Evolutionary conservation across 1,140 invertebrate genomes (phyloP).

Genomic region (Magallana gigas): DNA sequence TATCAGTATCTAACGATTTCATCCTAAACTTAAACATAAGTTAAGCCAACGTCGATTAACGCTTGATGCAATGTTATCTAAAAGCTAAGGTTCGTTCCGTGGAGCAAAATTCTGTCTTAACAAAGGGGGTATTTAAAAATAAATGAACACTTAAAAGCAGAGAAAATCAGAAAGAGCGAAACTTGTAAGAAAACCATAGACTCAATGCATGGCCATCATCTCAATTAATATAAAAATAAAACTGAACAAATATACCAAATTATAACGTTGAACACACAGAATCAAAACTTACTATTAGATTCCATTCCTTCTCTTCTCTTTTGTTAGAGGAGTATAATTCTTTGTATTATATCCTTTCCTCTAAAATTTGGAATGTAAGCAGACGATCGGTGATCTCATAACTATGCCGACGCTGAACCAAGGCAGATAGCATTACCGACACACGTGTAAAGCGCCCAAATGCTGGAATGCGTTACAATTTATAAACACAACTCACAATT

Average conservation of each 20-base stretch:
- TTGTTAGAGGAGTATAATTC: not conserved
- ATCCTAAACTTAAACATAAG: too few species aligned
- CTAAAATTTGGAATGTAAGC: not conserved
- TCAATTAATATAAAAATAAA: not conserved
- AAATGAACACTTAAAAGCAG: not conserved
- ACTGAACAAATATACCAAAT: not conserved
- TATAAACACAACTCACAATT: not conserved
- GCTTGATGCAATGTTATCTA: too few species aligned
- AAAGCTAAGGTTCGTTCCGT: too few species aligned
- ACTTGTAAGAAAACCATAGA: not conserved
- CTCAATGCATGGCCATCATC: not conserved
- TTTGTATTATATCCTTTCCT: not conserved
- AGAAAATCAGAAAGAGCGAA: not conserved
- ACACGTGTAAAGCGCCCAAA: not conserved
- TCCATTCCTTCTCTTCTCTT: not conserved
- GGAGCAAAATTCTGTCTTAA: too few species aligned
- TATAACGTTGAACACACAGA: not conserved
- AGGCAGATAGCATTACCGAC: not conserved
- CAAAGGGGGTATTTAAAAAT: too few species aligned
- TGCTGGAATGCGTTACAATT: conserved; percentile 13
- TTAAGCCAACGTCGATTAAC: too few species aligned
- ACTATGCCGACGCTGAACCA: conserved; percentile 11
- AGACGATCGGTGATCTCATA: conserved; percentile 25
- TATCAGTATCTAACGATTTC: too few species aligned
- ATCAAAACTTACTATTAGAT: not conserved